Base-by-base conservation (phyloP, 2,113 vertebrate genomes). In the Galemys pyrenaicus region DNA sequence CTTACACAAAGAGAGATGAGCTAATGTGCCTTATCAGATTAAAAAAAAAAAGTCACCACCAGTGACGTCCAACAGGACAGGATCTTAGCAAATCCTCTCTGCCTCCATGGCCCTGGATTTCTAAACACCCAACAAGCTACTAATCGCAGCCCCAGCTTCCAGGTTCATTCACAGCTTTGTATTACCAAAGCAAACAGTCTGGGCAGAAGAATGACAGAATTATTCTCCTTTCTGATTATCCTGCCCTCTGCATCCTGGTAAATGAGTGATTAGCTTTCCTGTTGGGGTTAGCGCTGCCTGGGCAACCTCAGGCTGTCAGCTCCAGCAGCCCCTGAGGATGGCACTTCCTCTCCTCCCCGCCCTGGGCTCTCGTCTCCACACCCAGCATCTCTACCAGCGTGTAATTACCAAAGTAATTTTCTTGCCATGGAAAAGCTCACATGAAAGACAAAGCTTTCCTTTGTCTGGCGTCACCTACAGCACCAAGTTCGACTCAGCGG, bases 181-280 rank as follows among this genome's bases (percentile, higher is more conserved):
- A 97, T 97, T 97, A 97, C 94, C 97, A 98, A 98, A 98, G 97
- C 98, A 98, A 98, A 98, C 98, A 98, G 98, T 98, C 98, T 98
- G 98, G 98, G 98, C 98, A 97, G 97, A 97, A 98, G 98, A 98
- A 98, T 98, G 98, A 98, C 97, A 98, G 97, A 97, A 98, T 98
- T 96, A 97, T 97, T 92, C 96, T 94, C 96, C 97, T 97, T 98
- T 97, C 96, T 98, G 97, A 83, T 94, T 83, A 73, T 15, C 95
- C 96, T 97, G 56, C 92, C 73, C 97, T 96, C 89, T 92, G 98
- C 96, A 98, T 98, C 98, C 97, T 97, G 97, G 98, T 98, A 98
- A 98, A 73, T 95, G 92, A 95, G 97, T 95, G 97, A 97, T 98
- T 88, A 97, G 97, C 98, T 98, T 98, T 98, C 98, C 98, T 98